Conservation (phyloP, 2,888 invertebrate genomes). For the Brachylomia viminalis region DNA sequence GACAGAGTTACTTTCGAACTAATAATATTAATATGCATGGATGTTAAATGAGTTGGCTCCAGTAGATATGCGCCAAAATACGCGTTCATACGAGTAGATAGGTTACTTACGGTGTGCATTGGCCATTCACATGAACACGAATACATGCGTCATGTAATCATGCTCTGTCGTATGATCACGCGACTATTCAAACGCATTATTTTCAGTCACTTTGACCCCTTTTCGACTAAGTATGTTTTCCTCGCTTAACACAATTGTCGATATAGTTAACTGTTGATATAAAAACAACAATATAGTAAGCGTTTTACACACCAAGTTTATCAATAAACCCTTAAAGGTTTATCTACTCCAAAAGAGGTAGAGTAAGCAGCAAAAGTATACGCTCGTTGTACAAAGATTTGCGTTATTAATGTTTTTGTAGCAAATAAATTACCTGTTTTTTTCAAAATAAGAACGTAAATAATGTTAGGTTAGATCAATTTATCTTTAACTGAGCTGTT, state of each 20-base stretch:
- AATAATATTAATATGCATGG: no score
- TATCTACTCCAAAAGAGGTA: constrained; percentile 32
- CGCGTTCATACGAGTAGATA: not conserved
- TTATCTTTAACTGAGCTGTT: not conserved
- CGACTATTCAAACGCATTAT: not conserved
- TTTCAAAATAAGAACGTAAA: not conserved
- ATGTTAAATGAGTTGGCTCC: no score
- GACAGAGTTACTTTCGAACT: no score
- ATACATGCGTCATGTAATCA: not conserved
- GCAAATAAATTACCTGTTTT: not conserved
- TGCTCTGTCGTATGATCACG: not conserved
- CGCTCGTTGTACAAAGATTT: not conserved
- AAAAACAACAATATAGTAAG: constrained; percentile 47
- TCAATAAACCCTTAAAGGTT: constrained; percentile 38
- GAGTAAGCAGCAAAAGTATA: not conserved
- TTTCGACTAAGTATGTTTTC: constrained; percentile 13
- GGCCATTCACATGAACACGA: not conserved
- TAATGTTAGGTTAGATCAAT: not conserved
- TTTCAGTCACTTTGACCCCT: not conserved
- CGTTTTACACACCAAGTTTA: constrained; percentile 44
- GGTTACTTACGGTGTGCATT: not conserved
- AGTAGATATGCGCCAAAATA: not conserved
- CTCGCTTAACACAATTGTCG: constrained; percentile 6
- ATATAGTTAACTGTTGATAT: constrained; percentile 36
- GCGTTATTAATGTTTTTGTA: not conserved